Base-by-base conservation (phyloP, 2,797 vertebrate species). In the Nyctibius grandis region DNA sequence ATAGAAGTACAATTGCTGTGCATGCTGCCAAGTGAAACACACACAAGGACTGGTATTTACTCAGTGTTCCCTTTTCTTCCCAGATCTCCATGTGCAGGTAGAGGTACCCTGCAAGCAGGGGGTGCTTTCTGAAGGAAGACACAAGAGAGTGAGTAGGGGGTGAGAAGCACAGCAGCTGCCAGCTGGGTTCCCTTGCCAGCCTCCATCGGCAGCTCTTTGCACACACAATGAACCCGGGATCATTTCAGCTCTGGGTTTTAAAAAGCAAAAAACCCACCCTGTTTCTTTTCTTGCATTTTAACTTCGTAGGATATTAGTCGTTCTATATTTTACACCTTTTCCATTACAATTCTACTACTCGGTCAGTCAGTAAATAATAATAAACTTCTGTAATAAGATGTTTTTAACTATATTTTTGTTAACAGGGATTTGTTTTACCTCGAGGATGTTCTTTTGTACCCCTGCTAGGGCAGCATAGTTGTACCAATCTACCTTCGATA, bases 71-170 rank as follows among this genome's bases (percentile, higher is more conserved):
- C 19, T 69, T 68, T 97, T 96, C 90, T 97, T 96, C 96, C 85
- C 95, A 98, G 98, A 98, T 98, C 94, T 97, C 92, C 95, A 96
- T 96, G 97, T 98, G 95, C 93, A 97, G 93, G 98, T 96, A 75
- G 97, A 97, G n/a, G 90, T 91, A 80, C 85, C 97, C 89, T 98
- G 96, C 93, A 98, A 98, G 88, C 81, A n/a, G 78, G 88, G 95
- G 97, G 44, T 93, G 88, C 79, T 96, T 97, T 89, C 86, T 75
- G 67, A 89, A 97, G 91, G 96, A 97, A 93, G 97, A 95, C 92
- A 91, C 89, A 85, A 91, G 93, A 95, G 95, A 97, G 93, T 96
- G 96, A 97, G 95, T 89, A 93, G 50, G 77, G 94, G 94, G 75
- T 81, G 96, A 91, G 90, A 88, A 34, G 51, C 23, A 91, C 96